Evolutionary conservation across 2,797 vertebrate genomes (phyloP).

Genomic region (Eulemur rubriventer): DNA sequence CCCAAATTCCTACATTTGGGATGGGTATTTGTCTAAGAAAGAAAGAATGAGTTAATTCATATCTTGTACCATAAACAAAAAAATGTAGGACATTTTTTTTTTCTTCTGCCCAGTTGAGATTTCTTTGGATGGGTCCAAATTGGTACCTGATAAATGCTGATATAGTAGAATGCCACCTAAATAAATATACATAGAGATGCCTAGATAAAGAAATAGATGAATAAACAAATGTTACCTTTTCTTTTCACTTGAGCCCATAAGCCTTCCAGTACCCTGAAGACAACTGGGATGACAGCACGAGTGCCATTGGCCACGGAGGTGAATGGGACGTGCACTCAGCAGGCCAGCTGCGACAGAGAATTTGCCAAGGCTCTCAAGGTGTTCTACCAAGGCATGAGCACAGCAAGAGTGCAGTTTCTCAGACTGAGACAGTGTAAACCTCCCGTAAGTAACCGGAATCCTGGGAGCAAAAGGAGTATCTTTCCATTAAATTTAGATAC

Average conservation of each 20-base stretch:
- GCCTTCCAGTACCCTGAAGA: background rate
- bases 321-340: conserved; percentile 42
- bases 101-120: background rate
- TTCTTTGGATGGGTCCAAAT: background rate
- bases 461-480: background rate
- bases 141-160: background rate
- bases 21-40: background rate
- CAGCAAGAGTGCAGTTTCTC: conserved; percentile 89
- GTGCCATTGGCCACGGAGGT: conserved; percentile 45
- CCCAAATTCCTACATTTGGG: background rate
- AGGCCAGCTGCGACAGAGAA: conserved; percentile 89
- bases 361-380: conserved; percentile 92
- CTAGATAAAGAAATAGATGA: background rate
- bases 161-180: background rate
- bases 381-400: conserved; percentile 93
- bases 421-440: conserved; percentile 87
- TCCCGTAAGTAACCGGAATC: conserved; percentile 84
- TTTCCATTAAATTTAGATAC: background rate
- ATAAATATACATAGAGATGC: background rate
- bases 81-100: background rate
- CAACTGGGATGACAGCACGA: background rate
- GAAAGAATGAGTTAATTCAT: background rate
- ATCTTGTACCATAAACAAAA: background rate
- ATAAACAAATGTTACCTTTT: background rate
- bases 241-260: conserved; percentile 47